phyloP scores from a whole-genome alignment of 1,140 invertebrate genomes.

The Drosophila neocordata region DNA sequence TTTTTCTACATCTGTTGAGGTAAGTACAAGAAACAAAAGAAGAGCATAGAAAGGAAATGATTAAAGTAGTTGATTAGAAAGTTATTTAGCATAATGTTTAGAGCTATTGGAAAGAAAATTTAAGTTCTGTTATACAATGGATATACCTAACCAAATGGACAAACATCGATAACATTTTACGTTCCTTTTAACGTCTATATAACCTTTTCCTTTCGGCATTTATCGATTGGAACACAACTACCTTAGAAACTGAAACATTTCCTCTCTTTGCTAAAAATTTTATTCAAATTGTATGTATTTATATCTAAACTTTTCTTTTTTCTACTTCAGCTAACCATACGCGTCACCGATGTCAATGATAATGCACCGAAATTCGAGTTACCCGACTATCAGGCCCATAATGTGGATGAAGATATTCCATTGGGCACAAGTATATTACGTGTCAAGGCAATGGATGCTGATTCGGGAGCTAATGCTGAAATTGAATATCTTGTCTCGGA shows the following conservation, averaged over 20 bases:
- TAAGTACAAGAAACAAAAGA: conserved; percentile 81
- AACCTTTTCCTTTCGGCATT: too few species aligned
- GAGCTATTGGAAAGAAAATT: too few species aligned
- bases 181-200: too few species aligned
- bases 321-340: conserved; percentile 89
- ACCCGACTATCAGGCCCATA: conserved; percentile 97
- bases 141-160: too few species aligned
- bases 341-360: conserved; percentile 97
- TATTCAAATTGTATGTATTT: too few species aligned
- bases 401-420: conserved; percentile 96
- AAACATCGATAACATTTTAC: too few species aligned
- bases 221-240: too few species aligned
- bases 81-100: too few species aligned
- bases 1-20: conserved; percentile 97
- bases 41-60: not conserved
- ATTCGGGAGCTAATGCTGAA: conserved; percentile 96
- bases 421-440: conserved; percentile 94
- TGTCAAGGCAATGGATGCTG: conserved; percentile 96
- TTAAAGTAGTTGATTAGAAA: not conserved
- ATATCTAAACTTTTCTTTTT: not conserved
- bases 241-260: not conserved
- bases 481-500: conserved; percentile 96
- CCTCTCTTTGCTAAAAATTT: too few species aligned
- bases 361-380: conserved; percentile 97
- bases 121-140: too few species aligned